phyloP scores from a whole-genome alignment of 64 coral and sea anemone species.

The Pocillopora damicornis region DNA sequence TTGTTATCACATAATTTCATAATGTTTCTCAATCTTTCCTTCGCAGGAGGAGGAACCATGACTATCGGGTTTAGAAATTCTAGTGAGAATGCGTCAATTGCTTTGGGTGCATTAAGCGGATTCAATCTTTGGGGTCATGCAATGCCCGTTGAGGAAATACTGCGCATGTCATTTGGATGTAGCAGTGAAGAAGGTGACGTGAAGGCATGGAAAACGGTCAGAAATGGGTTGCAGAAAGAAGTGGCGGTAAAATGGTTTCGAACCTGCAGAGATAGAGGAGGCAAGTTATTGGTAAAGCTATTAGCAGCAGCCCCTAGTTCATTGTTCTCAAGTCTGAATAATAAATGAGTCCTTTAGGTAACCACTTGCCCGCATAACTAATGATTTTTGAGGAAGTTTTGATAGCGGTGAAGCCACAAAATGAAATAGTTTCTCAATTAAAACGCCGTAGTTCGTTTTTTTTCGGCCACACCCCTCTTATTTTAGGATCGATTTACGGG shows the following conservation, averaged over 20 bases:
- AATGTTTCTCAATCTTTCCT: not conserved
- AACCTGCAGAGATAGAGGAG: not conserved
- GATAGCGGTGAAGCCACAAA: no score
- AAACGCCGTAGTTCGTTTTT: no score
- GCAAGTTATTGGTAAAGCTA: not conserved
- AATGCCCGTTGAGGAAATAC: constrained; percentile 20
- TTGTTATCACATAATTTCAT: no score
- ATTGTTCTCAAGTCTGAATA: not conserved
- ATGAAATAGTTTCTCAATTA: no score
- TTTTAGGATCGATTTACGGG: no score
- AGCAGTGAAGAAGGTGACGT: constrained; percentile 12
- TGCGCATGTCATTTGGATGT: constrained; percentile 54
- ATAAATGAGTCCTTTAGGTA: no score
- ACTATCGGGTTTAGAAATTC: not conserved
- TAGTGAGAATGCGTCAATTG: not conserved
- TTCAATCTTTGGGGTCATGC: constrained; percentile 7
- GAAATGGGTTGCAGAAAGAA: constrained; percentile 3
- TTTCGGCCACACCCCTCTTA: no score
- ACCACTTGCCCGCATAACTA: no score
- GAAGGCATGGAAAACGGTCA: constrained; percentile 26
- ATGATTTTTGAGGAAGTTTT: no score
- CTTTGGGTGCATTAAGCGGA: not conserved
- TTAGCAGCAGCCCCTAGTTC: not conserved
- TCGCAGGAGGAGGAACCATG: not conserved
- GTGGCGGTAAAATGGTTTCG: not conserved